Evolutionary conservation across 2,113 vertebrate species (phyloP).

Genomic region (Aegithalos caudatus): DNA sequence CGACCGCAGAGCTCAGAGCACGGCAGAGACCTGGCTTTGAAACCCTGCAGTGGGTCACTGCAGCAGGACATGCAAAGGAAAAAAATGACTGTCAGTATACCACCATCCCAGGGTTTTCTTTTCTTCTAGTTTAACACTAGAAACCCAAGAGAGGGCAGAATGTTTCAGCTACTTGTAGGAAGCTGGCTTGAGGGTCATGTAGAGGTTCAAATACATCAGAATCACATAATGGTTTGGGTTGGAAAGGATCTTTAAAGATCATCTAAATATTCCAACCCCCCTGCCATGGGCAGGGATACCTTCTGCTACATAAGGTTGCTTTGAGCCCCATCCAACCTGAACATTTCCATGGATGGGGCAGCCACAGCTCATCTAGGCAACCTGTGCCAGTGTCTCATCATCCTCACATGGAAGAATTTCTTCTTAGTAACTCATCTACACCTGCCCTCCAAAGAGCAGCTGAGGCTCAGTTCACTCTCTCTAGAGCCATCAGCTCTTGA

Average conservation of each 20-base stretch:
- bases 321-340: background rate
- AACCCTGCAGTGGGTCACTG: background rate
- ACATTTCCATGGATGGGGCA: background rate
- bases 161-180: background rate
- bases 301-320: background rate
- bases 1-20: background rate
- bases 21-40: background rate
- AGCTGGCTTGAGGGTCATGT: background rate
- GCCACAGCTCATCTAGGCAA: background rate
- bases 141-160: background rate
- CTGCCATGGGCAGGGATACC: background rate
- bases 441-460: background rate
- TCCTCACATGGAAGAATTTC: background rate
- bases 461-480: background rate
- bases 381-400: background rate
- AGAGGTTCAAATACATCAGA: background rate
- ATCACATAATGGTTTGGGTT: background rate
- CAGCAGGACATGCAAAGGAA: background rate
- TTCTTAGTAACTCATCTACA: background rate
- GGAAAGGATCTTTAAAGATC: background rate
- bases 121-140: background rate
- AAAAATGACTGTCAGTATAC: fast-evolving
- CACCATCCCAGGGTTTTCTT: background rate
- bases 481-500: background rate
- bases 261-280: background rate